A percentile compares a stretch with the other conserved stretches of the same genome.
phyloP scores from a whole-genome alignment of 2,888 invertebrate genomes.

The Timandra comae region DNA sequence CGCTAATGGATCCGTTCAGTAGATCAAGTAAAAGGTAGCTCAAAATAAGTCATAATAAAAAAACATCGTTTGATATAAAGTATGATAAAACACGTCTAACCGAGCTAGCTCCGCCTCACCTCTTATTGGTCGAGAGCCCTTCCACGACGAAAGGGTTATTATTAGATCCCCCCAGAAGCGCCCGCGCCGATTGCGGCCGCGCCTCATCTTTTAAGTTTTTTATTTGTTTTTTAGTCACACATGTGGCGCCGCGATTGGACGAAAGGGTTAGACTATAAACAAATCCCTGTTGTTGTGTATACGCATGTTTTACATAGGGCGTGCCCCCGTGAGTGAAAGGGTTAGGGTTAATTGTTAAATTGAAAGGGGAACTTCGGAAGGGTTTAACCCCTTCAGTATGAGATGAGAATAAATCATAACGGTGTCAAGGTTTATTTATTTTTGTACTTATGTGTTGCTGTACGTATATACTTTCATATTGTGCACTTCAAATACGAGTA shows the following conservation, averaged over 20 bases:
- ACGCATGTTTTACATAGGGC: slow-evolving; percentile 45
- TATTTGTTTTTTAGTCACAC: slow-evolving; percentile 52
- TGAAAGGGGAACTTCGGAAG: slow-evolving; percentile 38
- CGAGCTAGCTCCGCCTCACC: slow-evolving; percentile 52
- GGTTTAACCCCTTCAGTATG: slow-evolving; percentile 46
- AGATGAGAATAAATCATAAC: slow-evolving; percentile 30
- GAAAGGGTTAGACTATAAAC: slow-evolving; percentile 69
- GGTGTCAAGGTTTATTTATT: slow-evolving; percentile 12
- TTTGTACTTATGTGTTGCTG: too few relatives aligned
- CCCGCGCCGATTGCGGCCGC: slow-evolving; percentile 51
- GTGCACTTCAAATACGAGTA: too few relatives aligned
- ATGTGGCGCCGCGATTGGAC: slow-evolving; percentile 50
- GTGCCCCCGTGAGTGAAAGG: slow-evolving; percentile 51
- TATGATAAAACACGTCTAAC: slow-evolving; percentile 11
- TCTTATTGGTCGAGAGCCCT: slow-evolving; percentile 67
- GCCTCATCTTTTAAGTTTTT: slow-evolving; percentile 65
- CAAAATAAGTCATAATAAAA: neutral
- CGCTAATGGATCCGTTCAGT: too few relatives aligned
- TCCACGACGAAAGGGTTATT: slow-evolving; percentile 69
- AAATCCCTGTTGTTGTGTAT: slow-evolving; percentile 49
- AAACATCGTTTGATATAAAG: slow-evolving; percentile 6
- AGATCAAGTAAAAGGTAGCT: neutral
- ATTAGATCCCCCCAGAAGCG: slow-evolving; percentile 51
- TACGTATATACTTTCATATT: too few relatives aligned
- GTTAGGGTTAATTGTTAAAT: slow-evolving; percentile 46